These are phyloP conservation scores for Holothuria glaberrima DNA, from an alignment of 35 echinoderm and acorn worm genomes.

Conservation along the genomic window DNA sequence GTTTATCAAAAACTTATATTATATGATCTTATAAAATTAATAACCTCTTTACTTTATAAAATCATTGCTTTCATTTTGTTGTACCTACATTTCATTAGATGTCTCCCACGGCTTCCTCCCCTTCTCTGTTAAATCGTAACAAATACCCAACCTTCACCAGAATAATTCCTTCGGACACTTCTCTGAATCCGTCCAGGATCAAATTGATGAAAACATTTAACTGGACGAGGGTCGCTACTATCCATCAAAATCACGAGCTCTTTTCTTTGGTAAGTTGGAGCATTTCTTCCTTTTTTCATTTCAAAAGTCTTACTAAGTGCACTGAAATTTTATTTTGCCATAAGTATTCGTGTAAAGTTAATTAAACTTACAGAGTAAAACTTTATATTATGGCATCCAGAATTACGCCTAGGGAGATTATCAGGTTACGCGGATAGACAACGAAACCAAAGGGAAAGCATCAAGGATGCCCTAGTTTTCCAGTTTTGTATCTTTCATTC, in stretches of 20 bases:
- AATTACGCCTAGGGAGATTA: too few relatives aligned
- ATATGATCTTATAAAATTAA: too few relatives aligned
- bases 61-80: background rate
- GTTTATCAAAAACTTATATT: too few relatives aligned
- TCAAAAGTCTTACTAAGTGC: too few relatives aligned
- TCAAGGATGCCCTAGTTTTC: background rate
- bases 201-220: constrained; percentile 51
- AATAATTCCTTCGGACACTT: constrained; percentile 50
- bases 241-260: constrained; percentile 63
- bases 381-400: too few relatives aligned
- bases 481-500: too few relatives aligned
- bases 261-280: constrained; percentile 52
- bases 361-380: too few relatives aligned
- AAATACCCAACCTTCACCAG: constrained; percentile 59
- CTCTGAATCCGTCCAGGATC: constrained; percentile 54
- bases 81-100: background rate
- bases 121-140: constrained; percentile 51
- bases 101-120: constrained; percentile 55
- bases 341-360: too few relatives aligned
- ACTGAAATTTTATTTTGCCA: too few relatives aligned
- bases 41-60: background rate
- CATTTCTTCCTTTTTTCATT: too few relatives aligned
- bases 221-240: constrained; percentile 64
- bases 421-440: too few relatives aligned
- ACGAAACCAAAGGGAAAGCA: too few relatives aligned